Evolutionary conservation across 1,140 invertebrate genomes (phyloP).

Genomic region (Saxidomus purpurata): DNA sequence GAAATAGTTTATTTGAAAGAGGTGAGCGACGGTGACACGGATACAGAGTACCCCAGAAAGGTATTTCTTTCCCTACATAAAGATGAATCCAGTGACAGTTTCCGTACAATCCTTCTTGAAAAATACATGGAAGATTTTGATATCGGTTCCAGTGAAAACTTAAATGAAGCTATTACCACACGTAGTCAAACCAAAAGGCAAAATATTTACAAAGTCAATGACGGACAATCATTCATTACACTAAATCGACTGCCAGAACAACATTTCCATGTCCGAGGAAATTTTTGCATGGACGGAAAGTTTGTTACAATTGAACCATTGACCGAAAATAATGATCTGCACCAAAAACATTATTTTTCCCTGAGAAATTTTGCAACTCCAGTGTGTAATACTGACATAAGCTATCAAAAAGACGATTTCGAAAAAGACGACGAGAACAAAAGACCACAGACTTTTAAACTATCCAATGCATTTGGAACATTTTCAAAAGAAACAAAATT

Average conservation of each 20-base stretch:
- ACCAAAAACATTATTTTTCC: neutral
- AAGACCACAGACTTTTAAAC: neutral
- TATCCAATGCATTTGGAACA: conserved; percentile 15
- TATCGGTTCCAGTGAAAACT: neutral
- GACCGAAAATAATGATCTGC: neutral
- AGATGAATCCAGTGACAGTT: neutral
- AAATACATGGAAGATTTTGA: neutral
- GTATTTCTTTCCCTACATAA: neutral
- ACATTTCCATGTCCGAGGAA: neutral
- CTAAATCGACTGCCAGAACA: neutral
- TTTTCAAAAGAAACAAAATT: neutral
- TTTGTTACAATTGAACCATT: neutral
- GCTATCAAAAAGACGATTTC: neutral
- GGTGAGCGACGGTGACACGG: neutral
- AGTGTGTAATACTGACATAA: neutral
- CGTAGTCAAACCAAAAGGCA: neutral
- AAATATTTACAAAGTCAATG: neutral
- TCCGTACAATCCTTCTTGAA: neutral
- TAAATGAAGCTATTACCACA: neutral
- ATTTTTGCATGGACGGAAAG: neutral
- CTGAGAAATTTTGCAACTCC: neutral
- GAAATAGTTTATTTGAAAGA: conserved; percentile 14
- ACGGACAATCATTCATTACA: neutral
- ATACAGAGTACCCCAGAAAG: neutral
- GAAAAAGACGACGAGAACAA: neutral